These are phyloP conservation scores for Peromyscus eremicus DNA, from an alignment of 2,797 vertebrate species.

Conservation along the genomic window DNA sequence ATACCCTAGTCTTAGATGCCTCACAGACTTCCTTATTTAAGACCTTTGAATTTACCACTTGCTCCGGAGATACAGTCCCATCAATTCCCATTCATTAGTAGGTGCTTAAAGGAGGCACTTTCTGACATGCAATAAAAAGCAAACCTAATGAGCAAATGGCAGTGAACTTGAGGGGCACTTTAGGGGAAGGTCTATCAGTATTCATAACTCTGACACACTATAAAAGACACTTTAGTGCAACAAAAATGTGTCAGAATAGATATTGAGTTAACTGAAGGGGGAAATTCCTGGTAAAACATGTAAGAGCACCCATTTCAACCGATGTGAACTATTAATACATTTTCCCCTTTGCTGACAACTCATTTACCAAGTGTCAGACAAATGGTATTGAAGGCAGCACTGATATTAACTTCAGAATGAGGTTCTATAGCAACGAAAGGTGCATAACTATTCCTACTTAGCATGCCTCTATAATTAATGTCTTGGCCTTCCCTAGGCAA, in stretches of 20 bases:
- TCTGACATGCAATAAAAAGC: conserved; percentile 83
- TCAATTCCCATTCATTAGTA: conserved; percentile 84
- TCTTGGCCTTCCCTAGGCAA: conserved; percentile 53
- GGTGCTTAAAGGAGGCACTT: conserved; percentile 79
- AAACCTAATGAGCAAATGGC: conserved; percentile 84
- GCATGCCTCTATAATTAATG: conserved; percentile 76
- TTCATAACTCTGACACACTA: conserved; percentile 84
- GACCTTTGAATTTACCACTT: conserved; percentile 78
- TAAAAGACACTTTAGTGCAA: conserved; percentile 84
- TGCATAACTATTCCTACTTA: conserved; percentile 67
- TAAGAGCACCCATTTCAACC: conserved; percentile 83
- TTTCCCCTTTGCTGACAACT: conserved; percentile 85
- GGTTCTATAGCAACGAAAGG: conserved; percentile 80
- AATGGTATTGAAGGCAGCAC: conserved; percentile 81
- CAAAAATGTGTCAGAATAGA: conserved; percentile 86
- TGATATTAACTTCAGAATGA: conserved; percentile 84
- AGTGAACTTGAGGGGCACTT: conserved; percentile 83
- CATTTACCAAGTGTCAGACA: conserved; percentile 84
- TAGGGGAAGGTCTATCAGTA: conserved; percentile 84
- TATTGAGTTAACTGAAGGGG: conserved; percentile 79
- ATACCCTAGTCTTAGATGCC: conserved; percentile 57
- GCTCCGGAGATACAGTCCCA: conserved; percentile 64
- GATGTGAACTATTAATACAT: conserved; percentile 85
- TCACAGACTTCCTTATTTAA: conserved; percentile 77
- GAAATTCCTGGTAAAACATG: conserved; percentile 83